Evolutionary conservation across 2,113 vertebrate genomes (phyloP).

Genomic region (Elanoides forficatus): DNA sequence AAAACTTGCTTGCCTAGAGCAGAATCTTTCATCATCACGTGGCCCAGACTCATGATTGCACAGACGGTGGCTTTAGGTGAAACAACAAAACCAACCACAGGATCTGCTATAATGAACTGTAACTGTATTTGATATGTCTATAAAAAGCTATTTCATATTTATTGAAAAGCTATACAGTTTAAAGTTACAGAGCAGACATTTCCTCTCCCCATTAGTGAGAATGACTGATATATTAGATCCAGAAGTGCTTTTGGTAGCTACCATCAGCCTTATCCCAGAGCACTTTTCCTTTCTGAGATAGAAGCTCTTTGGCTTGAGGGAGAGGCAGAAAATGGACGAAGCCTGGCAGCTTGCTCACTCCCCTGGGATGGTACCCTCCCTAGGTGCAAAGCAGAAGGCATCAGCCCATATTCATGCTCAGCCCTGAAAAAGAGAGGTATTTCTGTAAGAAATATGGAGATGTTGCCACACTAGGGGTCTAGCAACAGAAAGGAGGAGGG

Average conservation of each 20-base stretch:
- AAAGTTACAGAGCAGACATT: neutral
- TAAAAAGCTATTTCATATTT: neutral
- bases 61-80: neutral
- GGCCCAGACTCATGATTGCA: neutral
- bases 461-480: neutral
- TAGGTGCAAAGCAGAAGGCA: neutral
- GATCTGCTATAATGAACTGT: neutral
- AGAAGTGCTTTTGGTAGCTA: neutral
- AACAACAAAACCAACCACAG: neutral
- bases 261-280: neutral
- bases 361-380: neutral
- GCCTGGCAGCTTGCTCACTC: neutral
- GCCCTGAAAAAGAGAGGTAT: neutral
- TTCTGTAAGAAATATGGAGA: neutral
- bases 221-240: neutral
- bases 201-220: neutral
- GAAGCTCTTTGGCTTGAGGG: neutral
- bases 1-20: slow-evolving; percentile 8
- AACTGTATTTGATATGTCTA: neutral
- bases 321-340: neutral
- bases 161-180: neutral
- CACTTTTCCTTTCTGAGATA: neutral
- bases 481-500: neutral
- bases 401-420: neutral
- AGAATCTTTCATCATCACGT: neutral